Base-by-base conservation (phyloP, 2,888 invertebrate genomes). In the Pandemis cinnamomeana region DNA sequence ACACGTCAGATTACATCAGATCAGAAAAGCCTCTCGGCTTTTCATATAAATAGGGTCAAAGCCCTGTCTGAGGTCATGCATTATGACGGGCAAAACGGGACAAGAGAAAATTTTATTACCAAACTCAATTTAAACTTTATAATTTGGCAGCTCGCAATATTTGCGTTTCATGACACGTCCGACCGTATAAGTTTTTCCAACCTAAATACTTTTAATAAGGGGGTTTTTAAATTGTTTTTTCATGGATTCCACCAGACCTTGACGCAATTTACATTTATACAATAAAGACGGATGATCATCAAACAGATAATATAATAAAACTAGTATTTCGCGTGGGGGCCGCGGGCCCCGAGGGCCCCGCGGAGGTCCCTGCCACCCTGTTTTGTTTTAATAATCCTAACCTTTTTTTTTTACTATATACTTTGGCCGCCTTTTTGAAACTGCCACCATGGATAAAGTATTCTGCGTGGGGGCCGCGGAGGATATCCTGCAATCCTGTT, bases 81-180 rank as follows among this genome's bases (percentile, higher is more conserved):
- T 55, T 15, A 51, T 20, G 44, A 27, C 13, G 36, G 44, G 7
- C 13, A 44, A 15, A 48, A 67, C 20, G 27, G 20, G 60, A 58
- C 46, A 60, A 7, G 15, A 46, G 46, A 60, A 20, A 27, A 69
- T 60, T 68, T 8, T 46, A 60, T 60, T 48, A 55, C 15, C 36
- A 58, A 46, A n/a, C 27, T 48, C 13, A 58, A 48, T n/a, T 53
- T 62, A 51, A 62, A 42, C 51, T 42, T 69, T 48, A 55, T 36
- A 48, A 51, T 61, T 69, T 62, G 41, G 44, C 44, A 6, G 51
- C 11, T n/a, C 41, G 20, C 51, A 48, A 53, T 55, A 42, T 71
- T 42, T 7, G 13, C 10, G 13, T 27, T 55, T 44, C 36, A 61
- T 42, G 53, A 70, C 62, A 53, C 20, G n/a, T 55, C 42, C 15